These are phyloP conservation scores for Pomatostomus ruficeps DNA, from an alignment of 2,113 vertebrate species.

Conservation along the genomic window DNA sequence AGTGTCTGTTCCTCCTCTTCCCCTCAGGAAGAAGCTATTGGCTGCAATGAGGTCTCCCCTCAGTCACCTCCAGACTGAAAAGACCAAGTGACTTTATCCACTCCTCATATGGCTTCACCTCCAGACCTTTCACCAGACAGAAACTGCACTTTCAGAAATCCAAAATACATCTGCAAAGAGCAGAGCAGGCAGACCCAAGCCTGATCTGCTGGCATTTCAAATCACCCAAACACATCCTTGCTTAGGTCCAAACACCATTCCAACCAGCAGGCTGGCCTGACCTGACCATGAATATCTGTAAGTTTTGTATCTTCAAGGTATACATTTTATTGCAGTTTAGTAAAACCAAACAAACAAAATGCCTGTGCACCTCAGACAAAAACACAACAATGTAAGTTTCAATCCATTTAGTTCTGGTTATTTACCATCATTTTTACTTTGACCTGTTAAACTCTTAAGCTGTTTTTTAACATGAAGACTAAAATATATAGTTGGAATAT, in stretches of 20 bases:
- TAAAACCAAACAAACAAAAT: background rate
- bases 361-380: background rate
- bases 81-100: background rate
- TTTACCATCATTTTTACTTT: background rate
- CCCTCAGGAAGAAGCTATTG: background rate
- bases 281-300: background rate
- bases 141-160: background rate
- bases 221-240: fast-evolving
- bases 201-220: background rate
- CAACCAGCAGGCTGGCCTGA: fast-evolving
- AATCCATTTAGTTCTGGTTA: background rate
- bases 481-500: background rate
- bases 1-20: background rate
- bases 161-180: background rate
- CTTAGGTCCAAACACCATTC: background rate
- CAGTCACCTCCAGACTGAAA: background rate
- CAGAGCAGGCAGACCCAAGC: background rate
- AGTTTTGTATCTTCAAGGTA: background rate
- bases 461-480: background rate
- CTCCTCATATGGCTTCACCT: background rate
- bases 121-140: background rate
- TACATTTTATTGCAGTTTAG: background rate
- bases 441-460: background rate
- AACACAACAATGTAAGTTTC: background rate
- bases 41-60: background rate